Evolutionary conservation across 2,888 invertebrate species (phyloP).

Genomic region (Cylindroiulus punctatus): DNA sequence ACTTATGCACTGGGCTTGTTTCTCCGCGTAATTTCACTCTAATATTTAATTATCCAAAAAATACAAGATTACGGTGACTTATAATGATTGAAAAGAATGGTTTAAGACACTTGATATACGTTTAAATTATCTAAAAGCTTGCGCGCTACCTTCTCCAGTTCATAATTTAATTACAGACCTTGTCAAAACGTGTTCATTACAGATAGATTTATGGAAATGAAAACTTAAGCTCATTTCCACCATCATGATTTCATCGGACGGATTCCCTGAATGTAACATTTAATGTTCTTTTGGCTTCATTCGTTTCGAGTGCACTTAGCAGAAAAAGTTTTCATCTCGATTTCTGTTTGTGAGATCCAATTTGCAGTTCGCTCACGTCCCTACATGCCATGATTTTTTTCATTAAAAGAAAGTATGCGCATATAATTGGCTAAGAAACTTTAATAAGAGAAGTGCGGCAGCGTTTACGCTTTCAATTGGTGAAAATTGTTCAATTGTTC

Average conservation of each 20-base stretch:
- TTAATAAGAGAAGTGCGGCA: background rate
- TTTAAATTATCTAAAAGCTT: background rate
- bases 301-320: background rate
- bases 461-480: background rate
- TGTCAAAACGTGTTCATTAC: conserved; percentile 2
- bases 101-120: background rate
- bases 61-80: background rate
- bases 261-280: background rate
- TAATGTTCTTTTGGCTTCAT: background rate
- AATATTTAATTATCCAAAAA: background rate
- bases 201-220: conserved; percentile 18
- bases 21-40: background rate
- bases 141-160: background rate
- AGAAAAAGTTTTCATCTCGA: background rate
- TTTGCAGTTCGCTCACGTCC: background rate
- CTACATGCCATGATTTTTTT: background rate
- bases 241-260: background rate
- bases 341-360: background rate
- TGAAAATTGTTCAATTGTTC: conserved; percentile 30
- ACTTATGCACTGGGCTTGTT: background rate
- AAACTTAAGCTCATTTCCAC: conserved; percentile 9
- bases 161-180: background rate
- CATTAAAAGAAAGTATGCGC: background rate
- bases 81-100: background rate
- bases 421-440: background rate